Conservation (phyloP, 2,797 vertebrate species). For the Takifugu ocellatus region DNA sequence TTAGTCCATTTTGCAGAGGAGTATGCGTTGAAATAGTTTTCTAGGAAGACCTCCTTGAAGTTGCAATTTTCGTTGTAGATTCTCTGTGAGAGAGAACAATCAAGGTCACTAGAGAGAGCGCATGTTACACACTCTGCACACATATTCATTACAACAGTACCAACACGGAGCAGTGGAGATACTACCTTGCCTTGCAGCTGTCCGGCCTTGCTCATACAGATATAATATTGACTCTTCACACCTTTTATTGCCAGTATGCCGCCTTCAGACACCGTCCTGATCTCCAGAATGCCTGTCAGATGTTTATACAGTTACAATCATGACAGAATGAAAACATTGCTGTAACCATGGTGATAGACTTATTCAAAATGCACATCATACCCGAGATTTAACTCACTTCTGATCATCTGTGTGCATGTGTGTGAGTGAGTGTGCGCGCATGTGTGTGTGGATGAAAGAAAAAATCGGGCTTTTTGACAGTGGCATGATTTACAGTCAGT, state of each 20-base stretch:
- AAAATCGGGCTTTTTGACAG: no score
- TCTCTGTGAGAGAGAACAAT: conserved; percentile 77
- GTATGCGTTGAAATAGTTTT: conserved; percentile 98
- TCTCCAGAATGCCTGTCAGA: conserved; percentile 94
- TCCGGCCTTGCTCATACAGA: conserved; percentile 93
- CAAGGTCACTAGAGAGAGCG: neutral
- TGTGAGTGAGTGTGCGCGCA: no score
- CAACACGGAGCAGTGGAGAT: conserved; percentile 6
- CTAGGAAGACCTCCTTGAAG: conserved; percentile 96
- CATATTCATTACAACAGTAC: no score
- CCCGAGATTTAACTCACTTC: no score
- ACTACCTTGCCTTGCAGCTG: conserved; percentile 94
- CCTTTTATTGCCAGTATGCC: conserved; percentile 97
- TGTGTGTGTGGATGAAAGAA: no score
- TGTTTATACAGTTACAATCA: conserved; percentile 32
- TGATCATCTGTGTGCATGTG: no score
- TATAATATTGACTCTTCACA: conserved; percentile 94
- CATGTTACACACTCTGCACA: no score
- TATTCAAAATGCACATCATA: no score
- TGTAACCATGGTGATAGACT: no score
- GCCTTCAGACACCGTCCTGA: conserved; percentile 94
- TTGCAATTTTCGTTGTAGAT: conserved; percentile 95
- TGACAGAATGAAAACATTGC: conserved; percentile 3
- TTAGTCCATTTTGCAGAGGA: conserved; percentile 91
- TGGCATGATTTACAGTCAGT: conserved; percentile 42